Evolutionary conservation across 2,888 invertebrate species (phyloP).

Genomic region (Parnassius orleans): DNA sequence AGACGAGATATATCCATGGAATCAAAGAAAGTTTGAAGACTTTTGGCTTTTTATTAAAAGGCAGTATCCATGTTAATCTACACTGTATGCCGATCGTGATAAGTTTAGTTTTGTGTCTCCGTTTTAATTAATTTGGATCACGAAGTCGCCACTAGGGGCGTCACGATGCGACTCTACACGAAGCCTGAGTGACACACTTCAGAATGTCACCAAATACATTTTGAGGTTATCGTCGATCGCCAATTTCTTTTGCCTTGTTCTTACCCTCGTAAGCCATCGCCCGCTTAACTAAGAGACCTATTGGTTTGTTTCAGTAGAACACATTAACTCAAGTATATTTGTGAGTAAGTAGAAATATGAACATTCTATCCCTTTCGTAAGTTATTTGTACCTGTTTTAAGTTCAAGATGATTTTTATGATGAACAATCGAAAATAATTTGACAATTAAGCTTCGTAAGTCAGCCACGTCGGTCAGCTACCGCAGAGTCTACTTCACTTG

Average conservation of each 20-base stretch:
- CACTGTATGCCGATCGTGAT: constrained; percentile 69
- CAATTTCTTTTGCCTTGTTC: constrained; percentile 29
- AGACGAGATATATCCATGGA: no score
- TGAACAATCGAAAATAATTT: no score
- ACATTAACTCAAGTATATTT: constrained; percentile 30
- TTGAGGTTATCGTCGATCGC: constrained; percentile 63
- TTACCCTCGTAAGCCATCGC: constrained; percentile 41
- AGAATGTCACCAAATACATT: constrained; percentile 75
- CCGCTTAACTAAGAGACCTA: constrained; percentile 34
- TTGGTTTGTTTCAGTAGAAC: constrained; percentile 44
- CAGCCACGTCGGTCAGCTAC: no score
- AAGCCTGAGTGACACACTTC: constrained; percentile 75
- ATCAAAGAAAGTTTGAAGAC: no score
- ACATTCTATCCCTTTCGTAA: constrained; percentile 4
- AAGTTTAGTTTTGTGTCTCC: constrained; percentile 74
- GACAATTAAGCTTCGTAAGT: no score
- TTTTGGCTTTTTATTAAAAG: constrained; percentile 18
- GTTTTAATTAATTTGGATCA: constrained; percentile 81
- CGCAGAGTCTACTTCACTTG: no score
- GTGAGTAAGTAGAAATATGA: background rate
- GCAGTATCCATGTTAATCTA: constrained; percentile 58
- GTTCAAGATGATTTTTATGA: no score
- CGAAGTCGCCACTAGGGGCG: constrained; percentile 77
- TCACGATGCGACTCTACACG: constrained; percentile 70
- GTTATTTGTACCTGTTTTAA: background rate